Evolutionary conservation across 2,888 invertebrate species (phyloP), one percentile per base, ranked within the genome.

Genomic region (Elysia crispata): DNA sequence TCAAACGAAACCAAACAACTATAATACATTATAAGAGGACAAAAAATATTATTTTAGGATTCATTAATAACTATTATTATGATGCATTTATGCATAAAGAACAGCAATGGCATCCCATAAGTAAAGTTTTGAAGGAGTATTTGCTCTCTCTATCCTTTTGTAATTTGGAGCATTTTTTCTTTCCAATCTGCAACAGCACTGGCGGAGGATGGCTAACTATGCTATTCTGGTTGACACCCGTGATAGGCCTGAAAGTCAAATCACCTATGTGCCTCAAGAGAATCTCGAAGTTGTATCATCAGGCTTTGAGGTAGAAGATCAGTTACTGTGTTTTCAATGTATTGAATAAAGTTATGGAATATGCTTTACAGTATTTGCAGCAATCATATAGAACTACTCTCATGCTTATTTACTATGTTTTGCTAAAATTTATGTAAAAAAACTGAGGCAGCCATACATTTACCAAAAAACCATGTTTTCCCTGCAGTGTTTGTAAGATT

Each of bases 151-250:
- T 67, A 20, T 67, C 5, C 25, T 31, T 67, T 67, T 8, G 20
- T 67, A 20, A 20, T 13, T 11, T 54, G 28, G 41, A 18, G 15
- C n/a, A 23, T 5, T 60, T 41, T 41, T 41, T 11, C 30, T 30
- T 18, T 0, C 33, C n/a, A 20, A 23, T 60, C 74, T 80, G 64
- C 77, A 82, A 41, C 86, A 93, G 92, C 85, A 91, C 41, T 92
- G 92, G 92, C 86, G 89, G 78, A 86, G 86, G 8, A 89, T 91
- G 88, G 94, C 94, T 20, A 93, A 93, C 86, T 94, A 94, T 89
- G 90, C 93, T 11, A 89, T 94, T 25, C 84, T 94, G 28, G 93
- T 94, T 3, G 94, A 94, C 87, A 92, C 91, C 0, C 86, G 93
- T 67, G 93, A 93, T 82, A 87, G 93, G 31, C 81, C 90, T 1